Evolutionary conservation across 2,113 vertebrate genomes (phyloP).

Genomic region (Megaceryle torquata): DNA sequence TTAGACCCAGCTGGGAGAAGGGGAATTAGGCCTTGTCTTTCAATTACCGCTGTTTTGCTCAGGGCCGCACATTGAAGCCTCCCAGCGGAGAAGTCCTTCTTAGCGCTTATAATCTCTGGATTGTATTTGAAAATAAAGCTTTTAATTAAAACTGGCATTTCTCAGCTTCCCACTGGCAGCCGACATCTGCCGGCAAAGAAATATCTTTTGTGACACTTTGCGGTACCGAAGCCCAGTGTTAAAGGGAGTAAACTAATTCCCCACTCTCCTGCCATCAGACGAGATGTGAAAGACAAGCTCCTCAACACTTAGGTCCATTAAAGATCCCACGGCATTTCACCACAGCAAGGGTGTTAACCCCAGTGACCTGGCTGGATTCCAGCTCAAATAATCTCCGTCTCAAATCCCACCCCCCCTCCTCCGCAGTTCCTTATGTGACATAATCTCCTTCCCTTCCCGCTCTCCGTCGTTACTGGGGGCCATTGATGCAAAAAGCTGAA

Average conservation of each 20-base stretch:
- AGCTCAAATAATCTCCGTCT: neutral
- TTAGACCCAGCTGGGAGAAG: constrained; percentile 55
- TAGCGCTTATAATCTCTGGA: constrained; percentile 38
- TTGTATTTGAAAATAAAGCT: constrained; percentile 69
- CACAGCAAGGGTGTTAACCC: constrained; percentile 16
- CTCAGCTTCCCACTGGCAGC: constrained; percentile 67
- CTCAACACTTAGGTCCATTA: neutral
- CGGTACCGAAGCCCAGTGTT: neutral
- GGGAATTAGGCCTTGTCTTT: constrained; percentile 66
- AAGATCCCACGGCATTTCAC: neutral
- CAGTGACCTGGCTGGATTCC: constrained; percentile 23
- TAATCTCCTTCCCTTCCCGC: neutral
- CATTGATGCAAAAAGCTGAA: neutral
- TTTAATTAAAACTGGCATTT: constrained; percentile 70
- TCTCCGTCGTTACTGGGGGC: rapidly evolving
- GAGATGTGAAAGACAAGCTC: constrained; percentile 4
- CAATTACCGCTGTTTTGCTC: constrained; percentile 66
- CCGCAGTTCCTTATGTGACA: neutral
- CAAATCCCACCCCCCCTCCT: neutral
- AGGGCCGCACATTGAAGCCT: constrained; percentile 44
- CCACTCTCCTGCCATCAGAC: neutral
- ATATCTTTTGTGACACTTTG: constrained; percentile 35
- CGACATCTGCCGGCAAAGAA: constrained; percentile 54
- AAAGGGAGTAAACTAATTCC: constrained; percentile 18
- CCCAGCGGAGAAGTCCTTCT: constrained; percentile 58